These are phyloP conservation scores for Apeltes quadracus DNA, from an alignment of 2,113 vertebrate species.

Conservation along the genomic window DNA sequence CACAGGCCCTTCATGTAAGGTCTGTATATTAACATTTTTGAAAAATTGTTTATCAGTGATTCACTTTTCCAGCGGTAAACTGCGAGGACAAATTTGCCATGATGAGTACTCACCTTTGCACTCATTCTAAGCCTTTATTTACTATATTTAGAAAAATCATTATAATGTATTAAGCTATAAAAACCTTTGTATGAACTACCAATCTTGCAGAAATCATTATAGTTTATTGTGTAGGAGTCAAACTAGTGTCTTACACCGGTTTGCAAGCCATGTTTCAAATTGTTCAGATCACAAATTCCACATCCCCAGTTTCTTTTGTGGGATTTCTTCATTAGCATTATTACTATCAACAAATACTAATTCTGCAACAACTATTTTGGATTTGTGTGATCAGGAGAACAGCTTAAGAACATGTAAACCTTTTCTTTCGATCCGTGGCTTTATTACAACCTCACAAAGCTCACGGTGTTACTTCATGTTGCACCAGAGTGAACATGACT, in stretches of 20 bases:
- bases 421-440: neutral
- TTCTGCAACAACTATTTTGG: neutral
- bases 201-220: no score
- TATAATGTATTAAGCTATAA: neutral
- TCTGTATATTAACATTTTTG: constrained; percentile 41
- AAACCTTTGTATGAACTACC: neutral
- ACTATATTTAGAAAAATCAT: neutral
- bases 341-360: neutral
- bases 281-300: neutral
- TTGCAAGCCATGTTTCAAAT: neutral
- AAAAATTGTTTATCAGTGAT: constrained; percentile 55
- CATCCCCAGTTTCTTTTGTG: neutral
- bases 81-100: neutral
- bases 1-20: constrained; percentile 23
- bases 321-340: no score
- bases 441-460: neutral
- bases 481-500: neutral
- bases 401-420: neutral
- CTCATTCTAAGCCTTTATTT: constrained; percentile 37
- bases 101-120: constrained; percentile 17
- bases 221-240: neutral
- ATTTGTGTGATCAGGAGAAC: neutral
- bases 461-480: neutral
- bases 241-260: neutral
- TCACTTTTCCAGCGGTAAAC: constrained; percentile 51